Evolutionary conservation across 2,113 vertebrate genomes (phyloP).

Genomic region (Cathartes aura): DNA sequence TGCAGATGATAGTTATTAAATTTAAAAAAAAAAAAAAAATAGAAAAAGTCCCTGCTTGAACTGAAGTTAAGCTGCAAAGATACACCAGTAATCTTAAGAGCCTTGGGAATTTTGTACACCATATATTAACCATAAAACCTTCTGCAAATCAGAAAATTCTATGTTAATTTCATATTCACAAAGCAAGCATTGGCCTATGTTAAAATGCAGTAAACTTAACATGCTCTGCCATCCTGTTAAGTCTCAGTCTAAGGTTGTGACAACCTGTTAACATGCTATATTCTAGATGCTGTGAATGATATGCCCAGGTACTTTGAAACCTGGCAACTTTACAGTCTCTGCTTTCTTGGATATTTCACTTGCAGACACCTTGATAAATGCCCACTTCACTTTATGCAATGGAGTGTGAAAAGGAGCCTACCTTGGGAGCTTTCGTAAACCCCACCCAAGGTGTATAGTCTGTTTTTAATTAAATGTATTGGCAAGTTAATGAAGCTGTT

Average conservation of each 20-base stretch:
- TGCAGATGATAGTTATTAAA: background rate
- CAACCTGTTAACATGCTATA: background rate
- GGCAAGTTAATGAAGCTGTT: background rate
- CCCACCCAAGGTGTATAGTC: background rate
- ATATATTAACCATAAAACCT: background rate
- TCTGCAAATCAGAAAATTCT: background rate
- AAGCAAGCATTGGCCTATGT: background rate
- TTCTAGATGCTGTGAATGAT: background rate
- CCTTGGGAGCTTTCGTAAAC: background rate
- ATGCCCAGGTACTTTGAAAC: constrained; percentile 16
- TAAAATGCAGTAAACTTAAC: background rate
- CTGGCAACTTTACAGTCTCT: background rate
- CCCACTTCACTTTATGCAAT: background rate
- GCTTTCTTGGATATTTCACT: background rate
- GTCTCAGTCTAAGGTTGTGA: background rate
- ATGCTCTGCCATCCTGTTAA: background rate
- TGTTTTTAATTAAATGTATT: background rate
- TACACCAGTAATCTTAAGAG: background rate
- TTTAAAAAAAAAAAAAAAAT: background rate
- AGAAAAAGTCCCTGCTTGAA: background rate
- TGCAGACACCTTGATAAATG: background rate
- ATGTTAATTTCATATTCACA: background rate
- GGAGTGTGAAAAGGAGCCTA: background rate
- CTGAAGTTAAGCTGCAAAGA: background rate
- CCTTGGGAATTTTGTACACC: background rate